Evolutionary conservation across 2,888 invertebrate genomes (phyloP).

Genomic region (Anaspis maculata): DNA sequence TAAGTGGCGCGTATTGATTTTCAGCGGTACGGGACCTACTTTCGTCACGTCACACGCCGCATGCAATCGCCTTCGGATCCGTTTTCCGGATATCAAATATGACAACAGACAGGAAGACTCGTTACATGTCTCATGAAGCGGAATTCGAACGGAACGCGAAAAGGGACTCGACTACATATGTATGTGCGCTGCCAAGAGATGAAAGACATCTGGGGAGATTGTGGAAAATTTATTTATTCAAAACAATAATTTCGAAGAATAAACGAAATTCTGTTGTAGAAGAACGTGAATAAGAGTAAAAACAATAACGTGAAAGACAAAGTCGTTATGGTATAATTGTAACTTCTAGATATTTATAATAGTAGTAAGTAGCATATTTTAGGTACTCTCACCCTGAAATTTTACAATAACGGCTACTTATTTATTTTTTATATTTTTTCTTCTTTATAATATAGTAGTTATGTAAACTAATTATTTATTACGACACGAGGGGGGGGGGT

Average conservation of each 20-base stretch:
- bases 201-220: constrained; percentile 1
- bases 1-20: constrained; percentile 11
- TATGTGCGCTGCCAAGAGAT: too few relatives aligned
- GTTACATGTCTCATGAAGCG: too few relatives aligned
- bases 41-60: constrained; percentile 9
- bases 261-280: constrained; percentile 8
- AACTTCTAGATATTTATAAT: constrained; percentile 5
- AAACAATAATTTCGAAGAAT: constrained; percentile 7
- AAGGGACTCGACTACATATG: too few relatives aligned
- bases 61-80: too few relatives aligned
- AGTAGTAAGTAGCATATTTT: constrained; percentile 3
- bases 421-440: constrained; percentile 9
- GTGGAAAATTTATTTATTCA: constrained; percentile 17
- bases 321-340: too few relatives aligned
- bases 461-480: constrained; percentile 14
- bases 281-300: constrained; percentile 11
- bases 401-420: constrained; percentile 13
- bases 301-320: constrained; percentile 13
- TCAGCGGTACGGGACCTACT: constrained; percentile 9
- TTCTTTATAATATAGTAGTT: too few relatives aligned
- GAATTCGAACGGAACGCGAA: too few relatives aligned
- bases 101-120: too few relatives aligned
- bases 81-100: too few relatives aligned
- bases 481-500: constrained; percentile 8
- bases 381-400: constrained; percentile 12